Evolutionary conservation across 35 echinoderm and acorn worm genomes (phyloP), one percentile per base, ranked within the genome.

Genomic region (Hemicentrotus pulcherrimus): DNA sequence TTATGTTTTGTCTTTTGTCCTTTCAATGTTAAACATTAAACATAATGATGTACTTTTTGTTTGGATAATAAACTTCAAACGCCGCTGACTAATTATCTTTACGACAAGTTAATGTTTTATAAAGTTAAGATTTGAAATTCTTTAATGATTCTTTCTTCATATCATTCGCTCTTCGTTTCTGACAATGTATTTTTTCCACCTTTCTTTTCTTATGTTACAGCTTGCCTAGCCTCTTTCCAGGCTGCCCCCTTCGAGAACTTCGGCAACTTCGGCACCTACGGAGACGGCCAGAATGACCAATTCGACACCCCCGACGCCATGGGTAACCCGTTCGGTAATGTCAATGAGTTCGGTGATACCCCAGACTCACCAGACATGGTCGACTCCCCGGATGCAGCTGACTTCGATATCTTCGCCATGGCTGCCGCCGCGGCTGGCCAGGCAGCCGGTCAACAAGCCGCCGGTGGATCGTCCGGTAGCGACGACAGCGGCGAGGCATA

Each of bases 401-500:
- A 58, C 30, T 93, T 93, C 30, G 91, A 93, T 31, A 93, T 93
- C 48, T 93, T 93, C 48, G 91, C 46, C 91, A 58, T 93, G 91
- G 65, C 31, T 86, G 94, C 31, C 31, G 94, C 60, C 22, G 94
- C 60, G 12, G 94, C 60, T 85, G 94, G 94, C 31, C 60, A 86
- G 59, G 61, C 60, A 3, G 94, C 60, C 15, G 94, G 94, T 5
- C 90, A 92, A 24, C 58, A 92, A 24, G 95, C 41, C 8, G 88
- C 86, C 5, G 88, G 95, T 41, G 88, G 95, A 16, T 35, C 41
- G 4, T 47, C 46, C 46, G 47, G 88, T 31, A 35, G 86, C 32
- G 86, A 90, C 22, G 94, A 61, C 92, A 86, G 94, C 94, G 78
- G 94, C 9, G 78, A 86, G 60, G 30, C 32, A 35, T 71, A 32